Evolutionary conservation across 2,888 invertebrate genomes (phyloP).

Genomic region (Caenorhabditis japonica): DNA sequence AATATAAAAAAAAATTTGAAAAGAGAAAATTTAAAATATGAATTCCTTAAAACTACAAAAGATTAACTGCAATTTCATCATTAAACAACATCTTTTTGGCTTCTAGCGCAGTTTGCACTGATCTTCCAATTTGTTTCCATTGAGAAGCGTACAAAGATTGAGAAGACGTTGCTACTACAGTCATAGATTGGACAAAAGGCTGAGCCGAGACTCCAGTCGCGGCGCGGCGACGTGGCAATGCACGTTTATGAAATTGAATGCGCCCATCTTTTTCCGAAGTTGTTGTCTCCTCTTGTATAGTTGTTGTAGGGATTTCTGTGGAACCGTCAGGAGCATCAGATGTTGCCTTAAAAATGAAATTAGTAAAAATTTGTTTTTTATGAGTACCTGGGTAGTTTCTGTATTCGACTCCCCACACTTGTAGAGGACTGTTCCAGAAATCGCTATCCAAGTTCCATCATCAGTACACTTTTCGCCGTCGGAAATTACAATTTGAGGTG

Average conservation of each 20-base stretch:
- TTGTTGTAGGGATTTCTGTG: background rate
- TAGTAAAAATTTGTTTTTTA: background rate
- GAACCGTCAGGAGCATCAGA: background rate
- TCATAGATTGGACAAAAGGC: constrained; percentile 26
- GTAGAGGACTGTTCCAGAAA: constrained; percentile 27
- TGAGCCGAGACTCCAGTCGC: constrained; percentile 11
- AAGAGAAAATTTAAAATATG: too few relatives aligned
- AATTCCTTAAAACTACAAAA: constrained; percentile 7
- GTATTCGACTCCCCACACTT: constrained; percentile 6
- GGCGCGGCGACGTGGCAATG: constrained; percentile 15
- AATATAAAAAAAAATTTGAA: constrained; percentile 8
- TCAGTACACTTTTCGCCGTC: constrained; percentile 20
- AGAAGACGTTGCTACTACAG: constrained; percentile 16
- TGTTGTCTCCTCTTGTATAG: background rate
- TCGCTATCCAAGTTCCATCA: constrained; percentile 16
- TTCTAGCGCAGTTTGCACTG: constrained; percentile 29
- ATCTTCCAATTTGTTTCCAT: constrained; percentile 36
- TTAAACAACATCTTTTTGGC: constrained; percentile 30
- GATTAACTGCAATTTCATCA: constrained; percentile 27
- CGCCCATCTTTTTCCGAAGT: background rate
- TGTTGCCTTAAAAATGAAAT: background rate
- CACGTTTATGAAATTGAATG: background rate
- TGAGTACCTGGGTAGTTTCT: background rate
- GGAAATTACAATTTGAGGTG: constrained; percentile 13
- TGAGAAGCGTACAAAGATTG: constrained; percentile 16